These are phyloP conservation scores for Altica lythri DNA, from an alignment of 2,888 invertebrate genomes.

Conservation along the genomic window DNA sequence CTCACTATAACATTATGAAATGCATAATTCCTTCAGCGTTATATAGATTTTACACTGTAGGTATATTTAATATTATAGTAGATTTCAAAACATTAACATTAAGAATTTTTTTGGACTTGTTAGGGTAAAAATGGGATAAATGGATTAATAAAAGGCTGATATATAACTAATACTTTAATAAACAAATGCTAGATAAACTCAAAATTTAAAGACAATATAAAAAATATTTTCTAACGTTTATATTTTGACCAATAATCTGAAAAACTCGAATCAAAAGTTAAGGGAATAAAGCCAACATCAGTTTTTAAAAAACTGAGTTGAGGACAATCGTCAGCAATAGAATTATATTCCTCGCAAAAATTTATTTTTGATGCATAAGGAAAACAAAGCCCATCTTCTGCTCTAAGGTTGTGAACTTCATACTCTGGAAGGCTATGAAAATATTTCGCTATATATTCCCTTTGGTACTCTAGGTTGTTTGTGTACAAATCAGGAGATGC, in stretches of 20 bases:
- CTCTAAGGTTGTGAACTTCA: constrained; percentile 43
- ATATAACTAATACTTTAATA: no score
- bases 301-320: constrained; percentile 42
- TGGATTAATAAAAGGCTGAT: no score
- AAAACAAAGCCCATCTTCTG: constrained; percentile 45
- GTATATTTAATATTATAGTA: no score
- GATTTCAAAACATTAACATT: no score
- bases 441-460: constrained; percentile 46
- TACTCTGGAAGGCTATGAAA: constrained; percentile 45
- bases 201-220: no score
- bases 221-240: constrained; percentile 13
- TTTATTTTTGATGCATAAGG: constrained; percentile 43
- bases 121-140: no score
- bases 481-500: constrained; percentile 44
- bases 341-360: constrained; percentile 17
- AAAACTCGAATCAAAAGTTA: constrained; percentile 31
- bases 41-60: no score
- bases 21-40: no score
- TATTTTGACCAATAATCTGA: constrained; percentile 8
- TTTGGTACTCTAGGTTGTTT: constrained; percentile 44
- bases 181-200: no score
- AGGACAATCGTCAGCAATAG: constrained; percentile 27
- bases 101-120: no score
- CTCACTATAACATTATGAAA: no score
- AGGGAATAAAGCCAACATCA: constrained; percentile 44